Evolutionary conservation across 2,113 vertebrate genomes (phyloP), one percentile per base, ranked within the genome.

Genomic region (Indri indri): DNA sequence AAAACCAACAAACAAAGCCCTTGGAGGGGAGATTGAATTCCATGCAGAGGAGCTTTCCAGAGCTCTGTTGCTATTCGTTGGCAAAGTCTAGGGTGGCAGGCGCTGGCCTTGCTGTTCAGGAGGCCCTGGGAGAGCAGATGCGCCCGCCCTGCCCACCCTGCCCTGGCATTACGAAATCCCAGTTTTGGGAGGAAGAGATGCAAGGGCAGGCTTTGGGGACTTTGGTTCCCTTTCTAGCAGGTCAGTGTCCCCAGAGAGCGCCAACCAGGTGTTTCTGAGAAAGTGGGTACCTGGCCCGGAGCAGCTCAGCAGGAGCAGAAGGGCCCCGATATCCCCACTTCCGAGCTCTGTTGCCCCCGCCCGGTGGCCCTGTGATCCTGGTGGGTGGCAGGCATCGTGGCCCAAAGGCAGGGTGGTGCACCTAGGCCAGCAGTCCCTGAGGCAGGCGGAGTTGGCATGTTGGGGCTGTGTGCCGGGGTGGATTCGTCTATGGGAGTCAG

Each of bases 311-410:
- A 23, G 10, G 1, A 16, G 42, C 80, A 22, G 22, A 32, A 37
- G 45, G 65, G 22, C 63, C 70, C 27, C 1, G 0, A 37, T 32
- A 54, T 59, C 90, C 63, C 45, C 6, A 10, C 34, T 11, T 12
- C 65, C 2, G 5, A n/a, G 4, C 66, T 47, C 52, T 0, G 3
- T 45, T 5, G 13, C 25, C 22, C 22, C 45, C n/a, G 7, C 61
- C 68, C 50, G 59, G 10, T 8, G 18, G 61, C 47, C 16, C 76
- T 95, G 89, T 89, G 95, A 96, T 97, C 97, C 80, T 37, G 17
- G 95, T 98, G 98, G 96, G 97, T 94, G 97, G 97, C 34, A 91
- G 81, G 76, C 79, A 30, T 63, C 74, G 74, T 71, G 80, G 93
- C 96, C 79, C 52, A 50, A 40, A 91, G 95, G 91, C 63, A 52